Evolutionary conservation across 2,113 vertebrate species (phyloP).

Genomic region (Tachuris rubrigastra): DNA sequence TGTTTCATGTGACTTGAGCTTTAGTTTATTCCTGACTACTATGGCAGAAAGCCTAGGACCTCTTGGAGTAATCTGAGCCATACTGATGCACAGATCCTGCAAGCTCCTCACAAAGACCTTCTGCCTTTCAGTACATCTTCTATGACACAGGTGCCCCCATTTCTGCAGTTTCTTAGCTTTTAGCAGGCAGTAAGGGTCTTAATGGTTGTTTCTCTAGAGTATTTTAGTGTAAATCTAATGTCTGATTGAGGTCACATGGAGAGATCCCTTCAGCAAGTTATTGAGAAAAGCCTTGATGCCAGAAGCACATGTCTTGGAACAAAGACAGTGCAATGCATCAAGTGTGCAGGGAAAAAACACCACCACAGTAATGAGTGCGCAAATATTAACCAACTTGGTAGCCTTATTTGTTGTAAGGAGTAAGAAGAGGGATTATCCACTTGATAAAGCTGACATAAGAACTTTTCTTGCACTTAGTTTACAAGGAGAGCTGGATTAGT

Average conservation of each 20-base stretch:
- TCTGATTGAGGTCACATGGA: not conserved
- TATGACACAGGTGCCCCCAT: not conserved
- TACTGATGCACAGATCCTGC: not conserved
- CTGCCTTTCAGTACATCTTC: not conserved
- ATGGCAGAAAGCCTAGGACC: not conserved
- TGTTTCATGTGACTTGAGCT: not conserved
- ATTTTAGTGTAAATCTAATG: not conserved
- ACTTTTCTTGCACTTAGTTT: fast-evolving
- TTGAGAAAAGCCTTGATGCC: not conserved
- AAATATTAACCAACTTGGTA: not conserved
- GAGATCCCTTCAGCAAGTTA: not conserved
- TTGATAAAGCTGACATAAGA: not conserved
- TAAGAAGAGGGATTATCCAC: not conserved
- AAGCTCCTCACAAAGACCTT: not conserved
- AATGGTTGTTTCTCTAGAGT: not conserved
- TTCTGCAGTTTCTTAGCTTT: not conserved
- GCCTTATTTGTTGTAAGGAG: not conserved
- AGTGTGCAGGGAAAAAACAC: not conserved
- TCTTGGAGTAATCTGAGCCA: not conserved
- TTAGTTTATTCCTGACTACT: not conserved
- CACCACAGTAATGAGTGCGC: not conserved
- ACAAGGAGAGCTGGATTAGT: not conserved
- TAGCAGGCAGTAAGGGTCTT: not conserved
- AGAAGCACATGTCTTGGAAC: not conserved
- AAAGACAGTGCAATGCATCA: not conserved